Base-by-base conservation (phyloP, 1,140 invertebrate species). In the Cepaea nemoralis region DNA sequence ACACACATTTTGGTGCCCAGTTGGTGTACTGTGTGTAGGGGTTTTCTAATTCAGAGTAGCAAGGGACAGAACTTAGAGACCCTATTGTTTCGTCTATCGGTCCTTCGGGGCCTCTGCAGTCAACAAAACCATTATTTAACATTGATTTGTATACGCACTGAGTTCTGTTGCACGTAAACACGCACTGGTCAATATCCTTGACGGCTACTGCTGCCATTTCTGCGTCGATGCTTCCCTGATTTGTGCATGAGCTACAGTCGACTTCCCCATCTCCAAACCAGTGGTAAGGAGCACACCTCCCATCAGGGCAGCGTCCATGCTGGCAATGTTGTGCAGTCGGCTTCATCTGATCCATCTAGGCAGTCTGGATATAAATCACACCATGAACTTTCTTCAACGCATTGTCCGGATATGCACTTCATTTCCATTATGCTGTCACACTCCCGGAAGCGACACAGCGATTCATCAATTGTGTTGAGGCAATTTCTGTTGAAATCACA, bases 1-100 rank as follows among this genome's bases (percentile, higher is more conserved):
- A 74, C 14, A 74, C 42, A 48, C 71, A 74, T 33, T 63, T 67
- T 22, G 77, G 77, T 1, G 77, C 77, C 77, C 77, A 78, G 50
- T 77, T 77, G 31, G 2, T 77, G 75, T 77, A 77, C 14, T 14
- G 37, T 8, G n/a, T 27, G 16, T 42, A 5, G 2, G 45, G n/a
- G 6, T 33, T 31, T 2, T 48, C 10, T 8, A 14, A 69, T 1
- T 77, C 66, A 0, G 16, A 8, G 27, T 77, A 77, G 27, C 75
- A 77, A 1, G 55, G 22, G 1, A 55, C 66, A 14, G 50, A 12
- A 6, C 35, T 55, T 2, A 77, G 22, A 22, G n/a, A 33, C 0
- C 75, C 75, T 37, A 77, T 35, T 1, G 48, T 63, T 63, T 77
- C 75, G 35, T 77, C 75, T 0, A 77, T 35, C 10, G 75, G 75